phyloP scores from a whole-genome alignment of 2,113 vertebrate genomes.

The Amazona guildingii region DNA sequence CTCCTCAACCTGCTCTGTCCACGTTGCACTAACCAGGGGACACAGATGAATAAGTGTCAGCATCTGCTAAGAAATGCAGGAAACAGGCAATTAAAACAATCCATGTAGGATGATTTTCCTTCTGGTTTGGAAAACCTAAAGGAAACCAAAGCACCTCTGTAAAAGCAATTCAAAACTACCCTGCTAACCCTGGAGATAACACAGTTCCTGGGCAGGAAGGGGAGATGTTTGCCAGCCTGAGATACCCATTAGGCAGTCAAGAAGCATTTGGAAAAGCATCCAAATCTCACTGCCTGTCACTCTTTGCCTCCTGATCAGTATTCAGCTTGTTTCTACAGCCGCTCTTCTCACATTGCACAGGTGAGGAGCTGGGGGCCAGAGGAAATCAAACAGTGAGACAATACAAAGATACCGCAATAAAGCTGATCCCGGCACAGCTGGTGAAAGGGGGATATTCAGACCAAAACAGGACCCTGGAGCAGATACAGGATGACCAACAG shows the following conservation, averaged over 20 bases:
- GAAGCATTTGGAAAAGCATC: neutral
- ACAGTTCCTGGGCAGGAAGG: neutral
- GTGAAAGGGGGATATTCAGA: neutral
- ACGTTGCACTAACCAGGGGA: neutral
- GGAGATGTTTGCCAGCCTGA: neutral
- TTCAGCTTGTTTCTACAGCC: neutral
- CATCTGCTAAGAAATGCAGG: neutral
- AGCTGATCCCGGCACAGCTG: neutral
- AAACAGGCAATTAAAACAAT: neutral
- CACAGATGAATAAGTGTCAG: neutral
- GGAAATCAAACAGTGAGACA: neutral
- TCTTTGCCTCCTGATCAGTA: neutral
- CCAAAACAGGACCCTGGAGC: neutral
- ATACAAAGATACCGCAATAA: neutral
- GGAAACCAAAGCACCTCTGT: neutral
- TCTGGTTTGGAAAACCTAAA: neutral
- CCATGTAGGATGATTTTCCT: neutral
- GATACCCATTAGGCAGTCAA: neutral
- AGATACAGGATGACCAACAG: accelerated
- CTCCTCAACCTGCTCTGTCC: neutral
- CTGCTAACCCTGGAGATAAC: neutral
- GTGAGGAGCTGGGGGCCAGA: neutral
- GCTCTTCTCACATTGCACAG: neutral
- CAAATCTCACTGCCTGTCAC: neutral
- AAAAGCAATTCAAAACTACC: neutral